Evolutionary conservation across 2,888 invertebrate genomes (phyloP), one percentile per base, ranked within the genome.

Genomic region (Cheilosia soror): DNA sequence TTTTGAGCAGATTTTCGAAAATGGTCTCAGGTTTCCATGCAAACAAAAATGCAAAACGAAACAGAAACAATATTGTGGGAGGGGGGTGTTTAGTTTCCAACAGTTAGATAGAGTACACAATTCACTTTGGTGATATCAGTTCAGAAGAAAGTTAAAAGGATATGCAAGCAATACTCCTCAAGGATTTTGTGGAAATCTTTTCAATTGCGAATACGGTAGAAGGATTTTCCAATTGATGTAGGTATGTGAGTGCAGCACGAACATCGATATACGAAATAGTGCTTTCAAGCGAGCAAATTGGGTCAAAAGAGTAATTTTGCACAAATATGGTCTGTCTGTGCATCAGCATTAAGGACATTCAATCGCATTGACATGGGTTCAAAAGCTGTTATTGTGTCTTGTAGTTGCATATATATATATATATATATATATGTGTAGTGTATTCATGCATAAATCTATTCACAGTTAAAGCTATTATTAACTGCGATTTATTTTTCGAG

Each of bases 1-100:
- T 84, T 68, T 55, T 68, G 49, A 83, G 68, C 13, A 83, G 78
- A 78, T 83, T 83, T 79, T 65, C 65, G 69, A 63, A 79, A 84
- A 83, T 37, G 40, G 68, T 55, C 68, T 33, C 15, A 55, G 40
- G 33, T 68, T 68, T 29, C 27, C 47, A 57, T 69, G 58, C 69
- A 84, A 73, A 65, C 58, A 84, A 47, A 78, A 60, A 51, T 15
- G 20, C 47, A 9, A 31, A 49, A 57, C 20, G 42, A 55, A 57
- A 69, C 53, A 62, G 53, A 68, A 75, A 47, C 29, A 63, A 68
- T 11, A 40, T 15, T 72, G 29, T 44, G 15, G 42, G 42, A 2
- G 47, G 47, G 20, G 2, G 6, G 66, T 3, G 25, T 20, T n/a
- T 33, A 33, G 33, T 33, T 33, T 9, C 9, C 33, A 33, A 9